A percentile compares a stretch with the other conserved stretches of the same genome.
Conservation (phyloP, 2,888 invertebrate species). For the Podotricha telesiphe region DNA sequence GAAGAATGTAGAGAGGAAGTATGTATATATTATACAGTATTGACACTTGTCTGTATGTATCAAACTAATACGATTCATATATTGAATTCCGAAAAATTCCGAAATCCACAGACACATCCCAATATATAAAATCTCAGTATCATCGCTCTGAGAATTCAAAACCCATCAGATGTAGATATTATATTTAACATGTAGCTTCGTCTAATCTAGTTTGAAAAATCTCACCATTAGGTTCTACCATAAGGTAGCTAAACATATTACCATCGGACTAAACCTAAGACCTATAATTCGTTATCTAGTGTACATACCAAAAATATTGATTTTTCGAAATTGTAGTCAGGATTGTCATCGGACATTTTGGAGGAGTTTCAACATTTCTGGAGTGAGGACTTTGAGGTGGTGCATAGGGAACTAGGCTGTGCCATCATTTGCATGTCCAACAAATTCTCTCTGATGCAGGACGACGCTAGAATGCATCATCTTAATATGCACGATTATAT, state of each 20-base stretch:
- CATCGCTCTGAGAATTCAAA: no score
- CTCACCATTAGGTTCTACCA: no score
- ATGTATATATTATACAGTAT: constrained; percentile 41
- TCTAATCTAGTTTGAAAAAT: no score
- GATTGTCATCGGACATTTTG: constrained; percentile 64
- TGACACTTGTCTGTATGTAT: no score
- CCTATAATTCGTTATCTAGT: no score
- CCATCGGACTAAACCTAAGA: no score
- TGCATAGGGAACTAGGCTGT: constrained; percentile 77
- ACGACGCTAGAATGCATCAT: constrained; percentile 73
- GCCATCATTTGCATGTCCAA: constrained; percentile 80
- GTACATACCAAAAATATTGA: no score
- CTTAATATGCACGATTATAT: constrained; percentile 75
- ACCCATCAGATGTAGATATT: neutral
- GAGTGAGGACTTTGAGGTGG: constrained; percentile 76
- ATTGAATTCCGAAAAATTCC: no score
- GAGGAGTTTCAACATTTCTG: constrained; percentile 78
- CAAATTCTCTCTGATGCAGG: constrained; percentile 72
- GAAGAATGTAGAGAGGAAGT: constrained; percentile 75
- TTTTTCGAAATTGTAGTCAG: constrained; percentile 66
- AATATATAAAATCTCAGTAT: neutral
- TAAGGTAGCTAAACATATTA: no score
- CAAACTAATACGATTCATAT: no score
- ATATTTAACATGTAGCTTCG: neutral
- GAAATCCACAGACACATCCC: no score